Percentiles rank a stretch among this genome's conserved stretches.
Conservation (phyloP, 2,797 vertebrate genomes). For the Danio kyathit region DNA sequence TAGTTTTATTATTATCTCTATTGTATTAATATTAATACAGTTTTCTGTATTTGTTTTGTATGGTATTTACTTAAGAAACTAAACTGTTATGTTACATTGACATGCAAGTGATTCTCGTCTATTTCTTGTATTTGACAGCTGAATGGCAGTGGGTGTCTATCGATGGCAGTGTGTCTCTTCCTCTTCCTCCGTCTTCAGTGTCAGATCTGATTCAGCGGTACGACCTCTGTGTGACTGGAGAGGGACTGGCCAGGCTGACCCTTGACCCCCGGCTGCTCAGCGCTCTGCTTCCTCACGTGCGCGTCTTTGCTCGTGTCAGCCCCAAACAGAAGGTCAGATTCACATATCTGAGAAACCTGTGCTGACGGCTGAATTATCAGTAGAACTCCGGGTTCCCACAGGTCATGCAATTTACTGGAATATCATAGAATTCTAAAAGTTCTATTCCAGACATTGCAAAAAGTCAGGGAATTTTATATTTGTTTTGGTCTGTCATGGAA, state of each 20-base stretch:
- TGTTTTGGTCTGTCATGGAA: too few relatives aligned
- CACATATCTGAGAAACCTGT: not conserved
- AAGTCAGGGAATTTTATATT: too few relatives aligned
- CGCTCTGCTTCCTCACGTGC: constrained; percentile 87
- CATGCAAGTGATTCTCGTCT: not conserved
- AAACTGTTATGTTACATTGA: too few relatives aligned
- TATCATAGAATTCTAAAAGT: not conserved
- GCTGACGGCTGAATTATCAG: not conserved
- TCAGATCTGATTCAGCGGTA: constrained; percentile 75
- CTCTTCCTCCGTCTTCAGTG: constrained; percentile 73
- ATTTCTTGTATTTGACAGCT: constrained; percentile 68
- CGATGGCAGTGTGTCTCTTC: constrained; percentile 78
- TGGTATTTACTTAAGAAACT: too few relatives aligned
- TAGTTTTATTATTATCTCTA: too few relatives aligned
- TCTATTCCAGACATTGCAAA: too few relatives aligned
- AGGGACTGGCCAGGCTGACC: constrained; percentile 84
- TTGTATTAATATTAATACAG: too few relatives aligned
- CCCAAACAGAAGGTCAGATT: constrained; percentile 93
- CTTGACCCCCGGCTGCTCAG: constrained; percentile 77
- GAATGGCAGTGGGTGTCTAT: constrained; percentile 90
- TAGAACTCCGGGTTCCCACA: too few relatives aligned
- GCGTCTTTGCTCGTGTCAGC: constrained; percentile 93
- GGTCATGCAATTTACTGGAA: not conserved
- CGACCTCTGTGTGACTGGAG: constrained; percentile 92
- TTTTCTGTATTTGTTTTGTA: too few relatives aligned